Evolutionary conservation across 1,140 invertebrate genomes (phyloP).

Genomic region (Pogonomyrmex californicus): DNA sequence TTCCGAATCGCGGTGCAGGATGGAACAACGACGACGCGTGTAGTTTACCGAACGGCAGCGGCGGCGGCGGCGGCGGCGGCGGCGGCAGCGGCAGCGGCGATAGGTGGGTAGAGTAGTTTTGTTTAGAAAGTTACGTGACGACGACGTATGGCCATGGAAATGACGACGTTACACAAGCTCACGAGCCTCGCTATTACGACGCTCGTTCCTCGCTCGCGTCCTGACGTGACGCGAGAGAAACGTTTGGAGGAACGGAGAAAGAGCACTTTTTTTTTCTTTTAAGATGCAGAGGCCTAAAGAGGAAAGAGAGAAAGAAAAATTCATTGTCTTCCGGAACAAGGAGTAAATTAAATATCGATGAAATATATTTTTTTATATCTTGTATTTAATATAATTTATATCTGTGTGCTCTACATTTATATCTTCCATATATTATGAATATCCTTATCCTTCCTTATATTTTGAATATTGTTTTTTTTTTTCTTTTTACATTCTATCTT

Average conservation of each 20-base stretch:
- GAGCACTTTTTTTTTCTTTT: neutral
- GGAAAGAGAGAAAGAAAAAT: neutral
- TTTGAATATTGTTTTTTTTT: neutral
- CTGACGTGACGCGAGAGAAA: neutral
- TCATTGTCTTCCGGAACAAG: neutral
- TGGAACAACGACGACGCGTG: neutral
- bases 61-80: constrained; percentile 1
- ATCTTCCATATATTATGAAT: neutral
- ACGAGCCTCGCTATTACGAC: constrained; percentile 63
- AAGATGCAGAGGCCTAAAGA: neutral
- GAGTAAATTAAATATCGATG: neutral
- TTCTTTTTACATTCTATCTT: neutral
- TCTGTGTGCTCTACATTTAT: too few species aligned
- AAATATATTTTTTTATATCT: neutral
- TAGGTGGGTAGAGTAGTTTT: constrained; percentile 74
- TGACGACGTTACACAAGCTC: constrained; percentile 78
- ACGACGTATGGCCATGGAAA: constrained; percentile 77
- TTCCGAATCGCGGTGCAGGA: constrained; percentile 38
- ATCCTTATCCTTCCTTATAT: too few species aligned
- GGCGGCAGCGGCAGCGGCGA: neutral
- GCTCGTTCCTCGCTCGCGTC: constrained; percentile 20
- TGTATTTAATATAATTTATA: neutral
- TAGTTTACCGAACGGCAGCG: constrained; percentile 22
- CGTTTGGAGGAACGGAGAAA: constrained; percentile 18
- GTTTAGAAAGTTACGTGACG: constrained; percentile 80